Conservation (phyloP, 2,113 vertebrate genomes). For the Festucalex cinctus region DNA sequence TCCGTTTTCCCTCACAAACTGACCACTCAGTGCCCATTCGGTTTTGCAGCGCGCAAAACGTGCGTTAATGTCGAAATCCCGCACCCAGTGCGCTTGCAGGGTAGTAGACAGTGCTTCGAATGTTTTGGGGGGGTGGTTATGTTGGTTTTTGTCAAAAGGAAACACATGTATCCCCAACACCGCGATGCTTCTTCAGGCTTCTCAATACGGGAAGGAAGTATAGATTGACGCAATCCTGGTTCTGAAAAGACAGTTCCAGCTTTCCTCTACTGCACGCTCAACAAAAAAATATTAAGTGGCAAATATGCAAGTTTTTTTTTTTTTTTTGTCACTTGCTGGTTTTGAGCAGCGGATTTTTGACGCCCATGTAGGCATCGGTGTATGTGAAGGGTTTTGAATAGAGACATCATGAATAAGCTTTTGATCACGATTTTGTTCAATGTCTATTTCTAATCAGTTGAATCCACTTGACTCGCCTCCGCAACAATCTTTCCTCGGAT, state of each 20-base stretch:
- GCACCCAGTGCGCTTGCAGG: background rate
- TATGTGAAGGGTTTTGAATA: background rate
- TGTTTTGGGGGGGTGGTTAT: background rate
- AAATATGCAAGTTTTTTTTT: background rate
- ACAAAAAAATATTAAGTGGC: background rate
- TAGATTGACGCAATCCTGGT: constrained; percentile 4
- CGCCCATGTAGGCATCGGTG: constrained; percentile 32
- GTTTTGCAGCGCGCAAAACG: constrained; percentile 14
- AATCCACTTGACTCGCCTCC: background rate
- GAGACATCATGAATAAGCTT: background rate
- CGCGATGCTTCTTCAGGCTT: constrained; percentile 39
- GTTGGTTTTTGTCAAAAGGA: constrained; percentile 1
- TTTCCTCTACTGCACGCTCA: background rate
- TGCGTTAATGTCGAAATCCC: constrained; percentile 15
- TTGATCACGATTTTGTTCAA: background rate
- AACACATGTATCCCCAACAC: constrained; percentile 35
- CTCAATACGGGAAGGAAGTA: background rate
- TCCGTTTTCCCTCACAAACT: background rate
- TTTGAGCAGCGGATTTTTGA: constrained; percentile 31
- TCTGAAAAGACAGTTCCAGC: constrained; percentile 9
- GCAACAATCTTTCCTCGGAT: background rate
- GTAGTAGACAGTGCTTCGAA: constrained; percentile 9
- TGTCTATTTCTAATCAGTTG: background rate
- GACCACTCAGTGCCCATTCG: background rate
- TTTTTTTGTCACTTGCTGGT: background rate